These are phyloP conservation scores for Apodemia duryi DNA, from an alignment of 2,888 invertebrate genomes.

Conservation along the genomic window DNA sequence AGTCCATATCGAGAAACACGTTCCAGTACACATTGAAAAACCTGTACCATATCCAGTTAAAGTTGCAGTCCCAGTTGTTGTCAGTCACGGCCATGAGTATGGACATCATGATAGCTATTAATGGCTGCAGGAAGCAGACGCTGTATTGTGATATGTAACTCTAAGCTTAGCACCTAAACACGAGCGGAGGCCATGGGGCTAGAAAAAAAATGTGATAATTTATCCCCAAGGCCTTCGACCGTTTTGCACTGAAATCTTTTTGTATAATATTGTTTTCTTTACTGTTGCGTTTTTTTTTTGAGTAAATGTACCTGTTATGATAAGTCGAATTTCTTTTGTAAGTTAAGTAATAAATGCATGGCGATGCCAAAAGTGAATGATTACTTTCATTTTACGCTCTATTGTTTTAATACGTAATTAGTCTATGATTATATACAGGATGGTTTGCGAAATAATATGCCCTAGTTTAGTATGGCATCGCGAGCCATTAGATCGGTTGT, in stretches of 20 bases:
- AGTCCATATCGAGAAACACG: conserved; percentile 83
- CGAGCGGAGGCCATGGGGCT: conserved; percentile 53
- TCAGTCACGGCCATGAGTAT: conserved; percentile 73
- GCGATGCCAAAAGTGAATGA: conserved; percentile 49
- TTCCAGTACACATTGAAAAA: conserved; percentile 83
- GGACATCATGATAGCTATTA: conserved; percentile 76
- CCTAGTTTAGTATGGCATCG: conserved; percentile 63
- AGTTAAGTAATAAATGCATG: conserved; percentile 52
- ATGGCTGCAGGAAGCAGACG: conserved; percentile 75
- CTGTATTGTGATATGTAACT: conserved; percentile 77
- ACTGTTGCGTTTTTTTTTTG: conserved; percentile 58
- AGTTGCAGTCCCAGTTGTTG: conserved; percentile 76
- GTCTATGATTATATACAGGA: conserved; percentile 46
- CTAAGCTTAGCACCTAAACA: conserved; percentile 69
- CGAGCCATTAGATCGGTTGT: conserved; percentile 41
- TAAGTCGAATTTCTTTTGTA: conserved; percentile 44
- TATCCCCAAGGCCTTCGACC: conserved; percentile 52
- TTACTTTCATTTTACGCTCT: conserved; percentile 43
- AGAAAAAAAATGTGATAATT: conserved; percentile 31
- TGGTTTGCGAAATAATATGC: conserved; percentile 66
- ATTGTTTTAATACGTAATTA: conserved; percentile 40
- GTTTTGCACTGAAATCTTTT: conserved; percentile 57
- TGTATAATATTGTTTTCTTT: conserved; percentile 59
- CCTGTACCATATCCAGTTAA: conserved; percentile 83
- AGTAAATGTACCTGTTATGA: conserved; percentile 77